Conservation (phyloP, 2,888 invertebrate genomes). For the Teleiodes luculella region DNA sequence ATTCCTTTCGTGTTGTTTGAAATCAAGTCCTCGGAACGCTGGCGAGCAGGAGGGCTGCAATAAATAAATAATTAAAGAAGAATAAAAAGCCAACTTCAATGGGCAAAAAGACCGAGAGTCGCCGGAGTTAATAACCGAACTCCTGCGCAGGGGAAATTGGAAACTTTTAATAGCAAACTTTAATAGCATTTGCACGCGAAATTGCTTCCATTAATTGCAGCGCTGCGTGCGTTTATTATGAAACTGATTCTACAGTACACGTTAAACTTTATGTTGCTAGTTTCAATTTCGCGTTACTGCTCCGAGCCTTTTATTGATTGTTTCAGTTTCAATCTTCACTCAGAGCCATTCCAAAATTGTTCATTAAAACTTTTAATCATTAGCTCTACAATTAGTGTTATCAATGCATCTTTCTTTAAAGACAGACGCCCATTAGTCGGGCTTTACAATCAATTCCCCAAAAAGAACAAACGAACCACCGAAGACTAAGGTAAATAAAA, state of each 20-base stretch:
- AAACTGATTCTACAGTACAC: conserved; percentile 43
- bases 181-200: conserved; percentile 60
- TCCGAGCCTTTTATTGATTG: conserved; percentile 37
- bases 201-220: conserved; percentile 59
- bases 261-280: conserved; percentile 40
- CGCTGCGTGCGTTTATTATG: conserved; percentile 43
- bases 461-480: conserved; percentile 63
- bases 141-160: conserved; percentile 51
- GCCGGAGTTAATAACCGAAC: conserved; percentile 47
- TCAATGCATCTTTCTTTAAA: conserved; percentile 64
- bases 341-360: conserved; percentile 31
- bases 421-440: conserved; percentile 65
- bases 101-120: conserved; percentile 40
- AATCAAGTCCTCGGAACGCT: conserved; percentile 26
- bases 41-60: conserved; percentile 40
- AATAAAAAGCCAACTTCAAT: conserved; percentile 46
- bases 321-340: conserved; percentile 29
- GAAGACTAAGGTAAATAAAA: conserved; percentile 74
- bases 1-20: conserved; percentile 34
- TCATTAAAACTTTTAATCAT: conserved; percentile 48
- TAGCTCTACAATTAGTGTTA: conserved; percentile 63
- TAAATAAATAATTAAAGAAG: conserved; percentile 61
- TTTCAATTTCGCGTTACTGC: conserved; percentile 33
- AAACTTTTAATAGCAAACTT: conserved; percentile 56
- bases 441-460: conserved; percentile 75